Evolutionary conservation across 2,113 vertebrate species (phyloP).

Genomic region (Xenopus laevis): DNA sequence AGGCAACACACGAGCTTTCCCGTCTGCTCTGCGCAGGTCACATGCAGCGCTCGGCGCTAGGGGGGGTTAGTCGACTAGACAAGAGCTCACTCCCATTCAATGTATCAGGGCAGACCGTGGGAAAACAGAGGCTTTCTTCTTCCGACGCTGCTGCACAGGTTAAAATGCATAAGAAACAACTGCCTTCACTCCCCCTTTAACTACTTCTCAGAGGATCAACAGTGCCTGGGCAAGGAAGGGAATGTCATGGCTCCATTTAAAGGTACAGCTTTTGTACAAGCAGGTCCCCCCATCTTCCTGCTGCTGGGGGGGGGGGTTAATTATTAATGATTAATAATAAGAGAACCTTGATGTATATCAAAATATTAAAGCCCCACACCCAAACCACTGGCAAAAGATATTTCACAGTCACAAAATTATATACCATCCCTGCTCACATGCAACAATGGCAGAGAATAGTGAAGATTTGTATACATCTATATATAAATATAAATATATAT

Average conservation of each 20-base stretch:
- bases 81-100: conserved; percentile 41
- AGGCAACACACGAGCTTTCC: conserved; percentile 35
- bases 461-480: too few species aligned
- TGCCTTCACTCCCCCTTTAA: conserved; percentile 33
- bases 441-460: too few species aligned
- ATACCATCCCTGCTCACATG: too few species aligned
- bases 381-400: too few species aligned
- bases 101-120: conserved; percentile 9
- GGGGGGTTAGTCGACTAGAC: conserved; percentile 80
- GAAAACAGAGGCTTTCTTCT: conserved; percentile 24
- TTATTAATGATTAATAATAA: too few species aligned
- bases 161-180: conserved; percentile 26
- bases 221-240: conserved; percentile 1
- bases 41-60: conserved; percentile 73
- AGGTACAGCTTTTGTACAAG: too few species aligned
- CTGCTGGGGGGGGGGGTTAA: too few species aligned
- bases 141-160: conserved; percentile 33
- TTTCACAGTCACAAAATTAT: too few species aligned
- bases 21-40: conserved; percentile 35
- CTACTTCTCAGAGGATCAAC: conserved; percentile 23
- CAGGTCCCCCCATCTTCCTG: too few species aligned
- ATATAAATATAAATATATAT: too few species aligned
- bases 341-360: too few species aligned
- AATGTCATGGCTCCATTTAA: not conserved
- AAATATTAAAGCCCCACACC: too few species aligned